Evolutionary conservation across 1,140 invertebrate genomes (phyloP), one percentile per base, ranked within the genome.

Genomic region (Parasteatoda tepidariorum): DNA sequence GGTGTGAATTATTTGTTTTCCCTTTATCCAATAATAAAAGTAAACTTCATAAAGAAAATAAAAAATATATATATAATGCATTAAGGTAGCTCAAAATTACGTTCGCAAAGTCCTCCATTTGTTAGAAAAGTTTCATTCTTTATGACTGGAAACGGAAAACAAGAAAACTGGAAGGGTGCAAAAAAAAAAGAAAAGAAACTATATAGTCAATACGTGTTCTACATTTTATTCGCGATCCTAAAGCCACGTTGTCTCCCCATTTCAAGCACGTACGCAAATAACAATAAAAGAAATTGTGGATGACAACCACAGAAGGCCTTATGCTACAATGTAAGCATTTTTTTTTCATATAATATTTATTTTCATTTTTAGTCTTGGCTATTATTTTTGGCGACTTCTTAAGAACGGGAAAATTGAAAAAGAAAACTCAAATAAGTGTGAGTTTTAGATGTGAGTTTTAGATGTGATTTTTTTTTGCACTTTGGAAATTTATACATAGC

Each of bases 241-340:
- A 61, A 62, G 57, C 71, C 57, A 24, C 3, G 55, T 62, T 55
- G 57, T 75, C 71, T 75, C 22, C 28, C 22, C n/a, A 75, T 75
- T 75, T 62, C 33, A 61, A 62, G 57, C 71, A 75, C 71, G 71
- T 61, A 26, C 33, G 55, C 71, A 61, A 75, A 75, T 75, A 75
- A 75, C 71, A 75, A 75, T 75, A 75, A 75, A 75, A 75, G 71
- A 75, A 75, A 75, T 75, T 75, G 71, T 31, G 71, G 55, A 75
- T 75, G 71, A 75, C 71, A 75, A 75, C 71, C 71, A 61, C 54
- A 30, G 55, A 31, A 38, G 1, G 71, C 71, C 18, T 75, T 75
- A n/a, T 61, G 55, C 57, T 75, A 75, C 55, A 75, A 28, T 61
- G 55, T 71, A 55, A 22, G n/a, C n/a, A n/a, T n/a, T n/a, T 22